Evolutionary conservation across 2,797 vertebrate genomes (phyloP).

Genomic region (Gila robusta): DNA sequence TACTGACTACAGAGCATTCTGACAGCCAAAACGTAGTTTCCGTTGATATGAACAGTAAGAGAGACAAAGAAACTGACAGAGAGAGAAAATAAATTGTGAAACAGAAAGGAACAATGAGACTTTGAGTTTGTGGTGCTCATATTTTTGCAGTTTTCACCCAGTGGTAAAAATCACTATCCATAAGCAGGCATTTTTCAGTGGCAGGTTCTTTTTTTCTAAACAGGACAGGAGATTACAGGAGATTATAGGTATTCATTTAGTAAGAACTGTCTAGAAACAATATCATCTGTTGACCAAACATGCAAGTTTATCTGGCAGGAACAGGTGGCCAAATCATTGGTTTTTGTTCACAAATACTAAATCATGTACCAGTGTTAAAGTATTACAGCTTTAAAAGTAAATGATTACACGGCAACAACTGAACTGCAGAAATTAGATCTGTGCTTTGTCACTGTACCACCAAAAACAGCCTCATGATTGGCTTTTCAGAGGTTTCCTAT

Average conservation of each 20-base stretch:
- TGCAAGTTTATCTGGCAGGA: background rate
- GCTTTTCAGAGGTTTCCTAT: background rate
- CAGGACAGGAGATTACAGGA: background rate
- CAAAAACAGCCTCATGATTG: background rate
- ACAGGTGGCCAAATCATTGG: background rate
- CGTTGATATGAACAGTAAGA: background rate
- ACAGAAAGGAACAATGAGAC: background rate
- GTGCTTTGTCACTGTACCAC: background rate
- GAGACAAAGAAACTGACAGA: background rate
- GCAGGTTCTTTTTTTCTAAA: background rate
- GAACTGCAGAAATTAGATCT: background rate
- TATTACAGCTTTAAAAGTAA: background rate
- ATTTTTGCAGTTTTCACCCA: background rate
- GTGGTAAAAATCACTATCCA: background rate
- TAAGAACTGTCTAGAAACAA: background rate
- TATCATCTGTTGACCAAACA: background rate
- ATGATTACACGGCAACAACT: background rate
- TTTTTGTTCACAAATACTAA: background rate
- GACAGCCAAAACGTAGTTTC: background rate
- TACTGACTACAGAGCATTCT: slow-evolving; percentile 1
- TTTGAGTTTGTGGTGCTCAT: slow-evolving; percentile 4
- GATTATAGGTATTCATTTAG: background rate
- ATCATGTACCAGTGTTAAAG: background rate
- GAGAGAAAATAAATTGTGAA: background rate
- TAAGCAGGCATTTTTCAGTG: background rate